These are phyloP conservation scores for Cheirogaleus medius DNA, from an alignment of 2,113 vertebrate species.

Conservation along the genomic window DNA sequence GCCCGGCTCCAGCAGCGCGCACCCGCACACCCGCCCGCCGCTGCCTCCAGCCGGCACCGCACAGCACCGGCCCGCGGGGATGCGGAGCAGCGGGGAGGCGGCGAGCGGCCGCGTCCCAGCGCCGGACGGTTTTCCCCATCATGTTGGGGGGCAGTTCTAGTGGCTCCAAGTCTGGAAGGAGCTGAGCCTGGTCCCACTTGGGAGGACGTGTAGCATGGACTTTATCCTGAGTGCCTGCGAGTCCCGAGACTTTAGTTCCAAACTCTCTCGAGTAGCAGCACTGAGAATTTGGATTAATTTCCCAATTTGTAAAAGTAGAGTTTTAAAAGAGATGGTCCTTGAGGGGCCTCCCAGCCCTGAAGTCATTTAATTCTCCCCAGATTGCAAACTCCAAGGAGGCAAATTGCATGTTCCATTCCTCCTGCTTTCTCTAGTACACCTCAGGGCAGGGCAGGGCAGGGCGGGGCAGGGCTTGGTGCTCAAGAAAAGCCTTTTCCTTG, in stretches of 20 bases:
- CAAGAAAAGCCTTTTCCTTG: neutral
- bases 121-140: too few species aligned
- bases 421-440: neutral
- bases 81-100: too few species aligned
- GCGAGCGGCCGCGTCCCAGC: too few species aligned
- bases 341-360: neutral
- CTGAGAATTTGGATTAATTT: conserved; percentile 10
- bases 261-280: neutral
- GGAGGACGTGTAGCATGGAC: neutral
- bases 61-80: too few species aligned
- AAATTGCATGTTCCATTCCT: neutral
- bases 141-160: too few species aligned
- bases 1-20: too few species aligned
- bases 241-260: neutral
- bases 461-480: neutral
- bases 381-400: neutral
- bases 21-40: too few species aligned
- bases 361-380: neutral
- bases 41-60: too few species aligned
- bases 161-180: neutral
- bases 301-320: neutral
- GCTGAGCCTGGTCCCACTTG: neutral
- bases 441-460: too few species aligned
- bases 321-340: neutral
- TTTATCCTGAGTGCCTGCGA: neutral